Conservation (phyloP, 2,797 vertebrate species). For the Crocodylus rhombifer region DNA sequence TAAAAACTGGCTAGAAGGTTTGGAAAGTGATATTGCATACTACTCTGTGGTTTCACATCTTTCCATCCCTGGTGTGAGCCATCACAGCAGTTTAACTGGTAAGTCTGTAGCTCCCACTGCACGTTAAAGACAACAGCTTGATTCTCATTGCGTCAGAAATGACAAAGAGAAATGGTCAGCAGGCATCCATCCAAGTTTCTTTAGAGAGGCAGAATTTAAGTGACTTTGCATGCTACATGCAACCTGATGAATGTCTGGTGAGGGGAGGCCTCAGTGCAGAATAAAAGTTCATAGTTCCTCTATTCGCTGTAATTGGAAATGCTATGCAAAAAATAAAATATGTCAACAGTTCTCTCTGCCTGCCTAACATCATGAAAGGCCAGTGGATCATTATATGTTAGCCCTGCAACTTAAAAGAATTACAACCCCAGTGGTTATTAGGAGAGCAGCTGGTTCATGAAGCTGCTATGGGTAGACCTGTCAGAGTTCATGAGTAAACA, state of each 20-base stretch:
- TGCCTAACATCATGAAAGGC: constrained; percentile 21
- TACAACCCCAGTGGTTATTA: constrained; percentile 23
- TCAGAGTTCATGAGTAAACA: constrained; percentile 73
- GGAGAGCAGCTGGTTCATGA: constrained; percentile 53
- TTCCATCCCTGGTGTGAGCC: neutral
- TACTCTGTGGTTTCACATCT: neutral
- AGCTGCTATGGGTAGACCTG: constrained; percentile 75
- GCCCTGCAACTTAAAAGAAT: constrained; percentile 37
- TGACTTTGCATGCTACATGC: neutral
- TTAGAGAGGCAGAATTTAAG: neutral
- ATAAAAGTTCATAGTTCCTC: constrained; percentile 63
- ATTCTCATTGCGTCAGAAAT: neutral
- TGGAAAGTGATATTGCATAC: neutral
- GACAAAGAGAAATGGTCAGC: neutral
- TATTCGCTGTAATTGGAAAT: constrained; percentile 44
- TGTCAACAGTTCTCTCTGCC: constrained; percentile 15
- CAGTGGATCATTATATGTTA: neutral
- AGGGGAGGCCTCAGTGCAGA: constrained; percentile 29
- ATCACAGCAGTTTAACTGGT: neutral
- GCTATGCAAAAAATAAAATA: constrained; percentile 50
- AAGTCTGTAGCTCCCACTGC: neutral
- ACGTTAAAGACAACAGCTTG: neutral
- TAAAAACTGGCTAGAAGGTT: neutral
- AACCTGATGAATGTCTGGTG: constrained; percentile 57
- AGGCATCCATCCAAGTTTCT: neutral